Conservation (phyloP, 2,113 vertebrate genomes). For the Stercorarius parasiticus region DNA sequence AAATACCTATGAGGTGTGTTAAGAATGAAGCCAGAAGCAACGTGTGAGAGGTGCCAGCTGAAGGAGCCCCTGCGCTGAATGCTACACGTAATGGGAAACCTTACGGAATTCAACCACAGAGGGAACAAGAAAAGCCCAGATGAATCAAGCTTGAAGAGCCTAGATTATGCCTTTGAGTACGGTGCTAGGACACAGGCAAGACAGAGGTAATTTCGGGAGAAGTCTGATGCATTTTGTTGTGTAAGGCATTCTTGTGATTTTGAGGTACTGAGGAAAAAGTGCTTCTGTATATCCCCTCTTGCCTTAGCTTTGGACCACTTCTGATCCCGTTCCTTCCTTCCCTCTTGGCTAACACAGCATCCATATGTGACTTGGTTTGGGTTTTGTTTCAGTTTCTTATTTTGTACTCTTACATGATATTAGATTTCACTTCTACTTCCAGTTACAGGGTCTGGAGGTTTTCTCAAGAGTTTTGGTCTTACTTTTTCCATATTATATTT, state of each 20-base stretch:
- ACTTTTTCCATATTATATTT: neutral
- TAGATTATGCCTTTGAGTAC: neutral
- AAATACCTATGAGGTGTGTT: constrained; percentile 40
- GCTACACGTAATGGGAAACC: neutral
- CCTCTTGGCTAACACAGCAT: neutral
- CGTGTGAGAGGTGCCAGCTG: neutral
- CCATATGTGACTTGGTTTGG: neutral
- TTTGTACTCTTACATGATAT: neutral
- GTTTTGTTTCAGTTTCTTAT: neutral
- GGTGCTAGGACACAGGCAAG: neutral
- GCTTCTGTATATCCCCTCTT: neutral
- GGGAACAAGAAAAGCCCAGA: neutral
- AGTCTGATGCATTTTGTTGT: neutral
- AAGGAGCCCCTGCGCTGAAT: neutral
- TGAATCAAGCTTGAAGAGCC: neutral
- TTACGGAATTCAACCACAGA: neutral
- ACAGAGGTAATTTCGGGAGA: neutral
- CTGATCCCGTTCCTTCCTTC: neutral
- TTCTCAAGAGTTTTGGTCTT: neutral
- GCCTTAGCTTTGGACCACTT: neutral
- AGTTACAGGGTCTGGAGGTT: neutral
- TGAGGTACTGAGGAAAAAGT: neutral
- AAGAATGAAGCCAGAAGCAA: constrained; percentile 41
- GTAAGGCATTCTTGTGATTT: neutral
- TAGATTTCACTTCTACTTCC: neutral